A percentile compares a stretch with the other conserved stretches of the same genome.
Conservation (phyloP, 2,888 invertebrate genomes). For the Trachelus stipa region DNA sequence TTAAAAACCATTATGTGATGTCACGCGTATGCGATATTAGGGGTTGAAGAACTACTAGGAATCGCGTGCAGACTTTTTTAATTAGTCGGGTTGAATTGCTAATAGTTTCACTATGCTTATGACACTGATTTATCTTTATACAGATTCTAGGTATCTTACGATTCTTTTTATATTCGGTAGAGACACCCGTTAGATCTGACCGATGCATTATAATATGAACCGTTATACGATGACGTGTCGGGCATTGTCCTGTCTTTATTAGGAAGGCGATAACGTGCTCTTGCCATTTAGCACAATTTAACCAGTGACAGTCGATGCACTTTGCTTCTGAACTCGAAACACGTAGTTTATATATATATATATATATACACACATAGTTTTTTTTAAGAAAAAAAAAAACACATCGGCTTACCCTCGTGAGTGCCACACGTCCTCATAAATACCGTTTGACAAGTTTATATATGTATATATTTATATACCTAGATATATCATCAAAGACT, state of each 20-base stretch:
- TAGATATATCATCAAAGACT: neutral
- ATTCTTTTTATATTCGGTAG: neutral
- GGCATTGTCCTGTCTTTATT: conserved; percentile 5
- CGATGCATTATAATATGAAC: conserved; percentile 1
- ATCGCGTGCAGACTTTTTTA: conserved; percentile 55
- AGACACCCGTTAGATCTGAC: neutral
- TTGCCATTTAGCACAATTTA: conserved; percentile 50
- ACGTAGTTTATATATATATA: neutral
- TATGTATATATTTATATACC: too few relatives aligned
- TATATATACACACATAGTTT: neutral
- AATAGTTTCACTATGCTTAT: conserved; percentile 28
- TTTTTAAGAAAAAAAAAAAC: too few relatives aligned
- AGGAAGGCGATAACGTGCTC: conserved; percentile 28
- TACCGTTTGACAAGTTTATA: neutral
- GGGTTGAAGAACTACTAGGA: neutral
- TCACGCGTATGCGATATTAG: neutral
- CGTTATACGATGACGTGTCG: conserved; percentile 3
- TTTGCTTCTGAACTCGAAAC: neutral
- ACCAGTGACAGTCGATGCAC: conserved; percentile 6
- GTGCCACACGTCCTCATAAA: too few relatives aligned
- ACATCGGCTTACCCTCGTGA: too few relatives aligned
- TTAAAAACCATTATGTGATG: neutral
- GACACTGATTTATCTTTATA: neutral
- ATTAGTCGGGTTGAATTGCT: conserved; percentile 44
- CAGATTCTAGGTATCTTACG: neutral